These are phyloP conservation scores for Microcebus murinus DNA, from an alignment of 2,113 vertebrate species.

Conservation along the genomic window DNA sequence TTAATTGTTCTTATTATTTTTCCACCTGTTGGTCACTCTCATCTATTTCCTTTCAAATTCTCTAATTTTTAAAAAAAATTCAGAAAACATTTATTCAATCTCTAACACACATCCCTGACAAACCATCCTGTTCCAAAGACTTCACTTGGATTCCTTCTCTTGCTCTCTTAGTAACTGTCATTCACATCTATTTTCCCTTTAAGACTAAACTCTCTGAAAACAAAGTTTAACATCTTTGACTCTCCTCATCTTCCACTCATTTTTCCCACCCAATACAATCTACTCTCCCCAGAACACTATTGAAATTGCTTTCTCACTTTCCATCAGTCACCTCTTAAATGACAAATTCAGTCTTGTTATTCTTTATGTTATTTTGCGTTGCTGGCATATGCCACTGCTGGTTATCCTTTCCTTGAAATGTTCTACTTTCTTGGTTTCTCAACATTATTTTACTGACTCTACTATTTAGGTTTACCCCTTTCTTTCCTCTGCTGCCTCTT, in stretches of 20 bases:
- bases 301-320: neutral
- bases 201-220: neutral
- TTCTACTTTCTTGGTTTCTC: neutral
- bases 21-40: neutral
- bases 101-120: neutral
- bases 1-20: neutral
- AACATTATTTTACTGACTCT: neutral
- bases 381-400: no score
- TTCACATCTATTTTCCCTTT: neutral
- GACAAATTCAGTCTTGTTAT: neutral
- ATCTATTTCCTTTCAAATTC: neutral
- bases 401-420: neutral
- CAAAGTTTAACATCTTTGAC: neutral
- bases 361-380: neutral
- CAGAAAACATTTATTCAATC: neutral
- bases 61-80: neutral
- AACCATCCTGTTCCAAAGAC: neutral
- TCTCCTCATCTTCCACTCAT: neutral
- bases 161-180: neutral
- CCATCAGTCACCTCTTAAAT: rapidly evolving
- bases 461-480: neutral
- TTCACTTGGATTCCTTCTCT: neutral
- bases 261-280: neutral
- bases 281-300: neutral
- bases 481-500: neutral